Conservation (phyloP, 30 jellyfish, hydroid and myxozoan species). For the Turritopsis rubra region DNA sequence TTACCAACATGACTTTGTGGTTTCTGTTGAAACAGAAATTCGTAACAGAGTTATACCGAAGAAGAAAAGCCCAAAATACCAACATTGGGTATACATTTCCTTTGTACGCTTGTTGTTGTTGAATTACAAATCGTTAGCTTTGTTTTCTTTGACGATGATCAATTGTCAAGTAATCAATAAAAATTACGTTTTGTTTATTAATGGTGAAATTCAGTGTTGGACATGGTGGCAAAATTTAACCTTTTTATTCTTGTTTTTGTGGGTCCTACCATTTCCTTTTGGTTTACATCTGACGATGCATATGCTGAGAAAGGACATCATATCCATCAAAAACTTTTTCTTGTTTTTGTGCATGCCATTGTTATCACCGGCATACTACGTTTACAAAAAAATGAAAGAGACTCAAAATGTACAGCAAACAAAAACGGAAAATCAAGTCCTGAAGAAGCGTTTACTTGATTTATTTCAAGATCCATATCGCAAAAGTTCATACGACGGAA, state of each 20-base stretch:
- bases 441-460: neutral
- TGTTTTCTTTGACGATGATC: constrained; percentile 15
- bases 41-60: neutral
- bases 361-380: neutral
- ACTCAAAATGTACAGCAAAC: neutral
- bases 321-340: neutral
- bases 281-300: neutral
- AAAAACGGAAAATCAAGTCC: too few relatives aligned
- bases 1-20: neutral
- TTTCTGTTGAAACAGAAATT: neutral
- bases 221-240: constrained; percentile 34
- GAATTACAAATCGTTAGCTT: neutral
- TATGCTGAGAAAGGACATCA: neutral
- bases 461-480: neutral
- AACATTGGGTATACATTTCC: neutral
- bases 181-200: constrained; percentile 11
- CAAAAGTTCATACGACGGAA: neutral
- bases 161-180: constrained; percentile 15
- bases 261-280: constrained; percentile 34
- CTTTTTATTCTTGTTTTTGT: constrained; percentile 5
- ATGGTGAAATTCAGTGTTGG: constrained; percentile 29
- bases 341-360: neutral
- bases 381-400: neutral
- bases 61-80: neutral
- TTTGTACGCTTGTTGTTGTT: neutral